Base-by-base conservation (phyloP, 2,888 invertebrate genomes). In the Lumbricus terrestris region DNA sequence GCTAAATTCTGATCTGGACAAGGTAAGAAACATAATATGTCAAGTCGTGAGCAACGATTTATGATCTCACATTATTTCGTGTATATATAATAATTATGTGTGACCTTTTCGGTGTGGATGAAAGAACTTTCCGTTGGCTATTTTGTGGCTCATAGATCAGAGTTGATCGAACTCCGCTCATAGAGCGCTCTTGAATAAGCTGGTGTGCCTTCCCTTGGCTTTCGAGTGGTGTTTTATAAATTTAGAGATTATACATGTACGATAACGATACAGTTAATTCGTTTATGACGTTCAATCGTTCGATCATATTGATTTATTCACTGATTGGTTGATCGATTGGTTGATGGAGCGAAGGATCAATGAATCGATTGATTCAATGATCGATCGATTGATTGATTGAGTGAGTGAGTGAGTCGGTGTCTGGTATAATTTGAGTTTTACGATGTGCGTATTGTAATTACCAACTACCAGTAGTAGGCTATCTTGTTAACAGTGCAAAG, bases 1-100 rank as follows among this genome's bases (percentile, higher is more conserved):
- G 95, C 96, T 99, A 94, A 97, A 98, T 96, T 97, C 98, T 95
- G 99, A 99, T 96, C 98, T 98, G 94, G 99, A 99, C 96, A 89
- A 90, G 47, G 90, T 90, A 34, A 88, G 34, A 35, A 5, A 83
- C 13, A 83, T 33, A 5, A 83, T 15, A 83, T 33, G 34, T 34
- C 83, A 34, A 37, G 11, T 23, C 85, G 35, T 34, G 16, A 6
- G 35, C 35, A 34, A 33, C n/a, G n/a, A n/a, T n/a, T n/a, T 69
- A n/a, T n/a, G n/a, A 69, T 3, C 23, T n/a, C n/a, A 11, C n/a
- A 69, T 69, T n/a, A 69, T 13, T 69, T 69, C 23, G 23, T n/a
- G n/a, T n/a, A 15, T 40, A 15, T 15, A 40, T 40, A 15, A 6
- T 15, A 40, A 15, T 40, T 47, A 11, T 23, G 5, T 47, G 1